Conservation (phyloP, 2,113 vertebrate genomes). For the Eudyptes chrysolophus region DNA sequence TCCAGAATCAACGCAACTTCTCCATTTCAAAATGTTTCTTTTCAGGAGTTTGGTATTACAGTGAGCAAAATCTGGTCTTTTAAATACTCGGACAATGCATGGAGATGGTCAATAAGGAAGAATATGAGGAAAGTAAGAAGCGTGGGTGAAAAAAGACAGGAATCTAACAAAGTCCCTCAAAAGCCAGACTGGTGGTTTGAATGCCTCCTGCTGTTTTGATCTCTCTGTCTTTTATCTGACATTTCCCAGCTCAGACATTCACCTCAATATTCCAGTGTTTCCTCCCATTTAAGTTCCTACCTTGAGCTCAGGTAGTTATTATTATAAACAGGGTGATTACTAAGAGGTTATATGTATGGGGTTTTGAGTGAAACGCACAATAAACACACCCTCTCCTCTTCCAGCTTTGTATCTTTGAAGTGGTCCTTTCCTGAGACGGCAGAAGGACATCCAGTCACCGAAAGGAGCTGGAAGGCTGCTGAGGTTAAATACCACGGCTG, state of each 20-base stretch:
- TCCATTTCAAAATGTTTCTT: background rate
- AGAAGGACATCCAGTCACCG: background rate
- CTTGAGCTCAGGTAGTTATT: background rate
- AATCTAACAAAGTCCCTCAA: background rate
- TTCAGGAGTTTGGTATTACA: background rate
- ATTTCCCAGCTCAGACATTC: background rate
- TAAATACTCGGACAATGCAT: background rate
- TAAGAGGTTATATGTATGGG: background rate
- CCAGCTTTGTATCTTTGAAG: conserved; percentile 36
- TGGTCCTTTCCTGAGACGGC: conserved; percentile 11
- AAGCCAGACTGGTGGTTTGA: background rate
- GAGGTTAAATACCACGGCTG: background rate
- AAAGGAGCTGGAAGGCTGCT: conserved; percentile 34
- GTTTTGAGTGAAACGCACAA: background rate
- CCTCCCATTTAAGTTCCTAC: background rate
- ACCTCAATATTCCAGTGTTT: background rate
- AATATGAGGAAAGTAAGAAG: background rate
- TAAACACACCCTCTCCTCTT: conserved; percentile 36
- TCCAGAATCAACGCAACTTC: background rate
- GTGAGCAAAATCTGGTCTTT: background rate
- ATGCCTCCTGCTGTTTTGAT: background rate
- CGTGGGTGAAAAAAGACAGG: background rate
- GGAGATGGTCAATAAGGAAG: background rate
- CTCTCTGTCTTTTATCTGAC: background rate
- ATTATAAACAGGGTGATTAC: background rate